These are phyloP conservation scores for Chymomyza caudatula DNA, from an alignment of 2,888 invertebrate genomes.

Conservation along the genomic window DNA sequence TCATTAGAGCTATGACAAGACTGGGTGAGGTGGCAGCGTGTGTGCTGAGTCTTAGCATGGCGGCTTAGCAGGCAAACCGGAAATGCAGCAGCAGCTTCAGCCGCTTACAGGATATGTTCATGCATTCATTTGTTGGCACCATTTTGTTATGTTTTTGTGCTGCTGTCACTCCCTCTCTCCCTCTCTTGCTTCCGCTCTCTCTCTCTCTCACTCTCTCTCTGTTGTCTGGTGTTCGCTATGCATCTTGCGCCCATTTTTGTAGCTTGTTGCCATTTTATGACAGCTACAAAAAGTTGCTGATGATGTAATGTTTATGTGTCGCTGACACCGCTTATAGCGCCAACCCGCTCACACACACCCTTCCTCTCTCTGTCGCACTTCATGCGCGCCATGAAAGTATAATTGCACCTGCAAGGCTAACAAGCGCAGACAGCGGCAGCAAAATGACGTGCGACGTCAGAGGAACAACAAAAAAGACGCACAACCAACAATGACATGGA, in stretches of 20 bases:
- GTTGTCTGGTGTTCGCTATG: background rate
- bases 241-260: slow-evolving; percentile 33
- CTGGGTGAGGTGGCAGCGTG: background rate
- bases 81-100: slow-evolving; percentile 53
- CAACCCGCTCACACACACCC: slow-evolving; percentile 1
- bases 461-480: slow-evolving; percentile 41
- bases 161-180: background rate
- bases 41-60: slow-evolving; percentile 38
- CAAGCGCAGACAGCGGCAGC: slow-evolving; percentile 46
- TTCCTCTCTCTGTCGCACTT: slow-evolving; percentile 1
- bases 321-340: slow-evolving; percentile 51
- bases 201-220: background rate
- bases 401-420: slow-evolving; percentile 70
- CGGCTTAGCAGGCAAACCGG: slow-evolving; percentile 66
- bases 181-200: background rate
- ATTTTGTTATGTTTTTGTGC: slow-evolving; percentile 19
- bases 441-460: background rate
- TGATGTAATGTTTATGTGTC: slow-evolving; percentile 69
- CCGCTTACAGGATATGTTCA: slow-evolving; percentile 17
- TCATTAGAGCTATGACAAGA: slow-evolving; percentile 59
- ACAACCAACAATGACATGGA: slow-evolving; percentile 61
- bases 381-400: slow-evolving; percentile 51
- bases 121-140: slow-evolving; percentile 61
- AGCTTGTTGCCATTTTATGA: slow-evolving; percentile 45
- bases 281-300: slow-evolving; percentile 69